phyloP scores from a whole-genome alignment of 2,888 invertebrate genomes.

The Pristionchus exspectatus region DNA sequence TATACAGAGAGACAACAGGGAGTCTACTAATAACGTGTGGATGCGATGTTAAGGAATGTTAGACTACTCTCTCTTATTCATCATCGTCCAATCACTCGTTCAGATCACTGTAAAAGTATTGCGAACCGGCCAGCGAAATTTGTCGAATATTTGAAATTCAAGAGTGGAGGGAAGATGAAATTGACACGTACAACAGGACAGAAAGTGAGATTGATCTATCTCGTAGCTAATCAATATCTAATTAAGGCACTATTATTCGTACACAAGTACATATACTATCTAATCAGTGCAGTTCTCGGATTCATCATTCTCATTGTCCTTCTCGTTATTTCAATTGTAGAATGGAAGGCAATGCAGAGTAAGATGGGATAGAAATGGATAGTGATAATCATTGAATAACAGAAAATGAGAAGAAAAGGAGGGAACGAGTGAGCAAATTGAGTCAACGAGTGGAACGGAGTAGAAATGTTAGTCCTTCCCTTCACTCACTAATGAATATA shows the following conservation, averaged over 20 bases:
- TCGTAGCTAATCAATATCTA: neutral
- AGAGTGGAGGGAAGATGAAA: neutral
- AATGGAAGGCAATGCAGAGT: neutral
- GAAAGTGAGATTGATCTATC: neutral
- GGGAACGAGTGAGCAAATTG: neutral
- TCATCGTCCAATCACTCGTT: neutral
- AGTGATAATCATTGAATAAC: neutral
- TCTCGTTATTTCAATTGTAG: neutral
- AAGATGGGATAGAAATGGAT: neutral
- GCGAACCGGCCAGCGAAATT: neutral
- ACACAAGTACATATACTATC: neutral
- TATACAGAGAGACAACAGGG: neutral
- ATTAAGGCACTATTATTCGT: neutral
- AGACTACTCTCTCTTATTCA: neutral
- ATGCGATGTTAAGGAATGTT: neutral
- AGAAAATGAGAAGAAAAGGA: neutral
- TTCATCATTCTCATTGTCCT: neutral
- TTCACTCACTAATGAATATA: neutral
- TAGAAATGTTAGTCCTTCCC: neutral
- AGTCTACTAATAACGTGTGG: neutral
- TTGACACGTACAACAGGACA: neutral
- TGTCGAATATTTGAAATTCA: neutral
- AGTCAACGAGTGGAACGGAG: neutral
- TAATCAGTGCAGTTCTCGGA: neutral
- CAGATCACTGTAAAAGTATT: neutral